Conservation (phyloP, 37 sponge, comb jelly and placozoan genomes). For the Aplysina aerophoba region DNA sequence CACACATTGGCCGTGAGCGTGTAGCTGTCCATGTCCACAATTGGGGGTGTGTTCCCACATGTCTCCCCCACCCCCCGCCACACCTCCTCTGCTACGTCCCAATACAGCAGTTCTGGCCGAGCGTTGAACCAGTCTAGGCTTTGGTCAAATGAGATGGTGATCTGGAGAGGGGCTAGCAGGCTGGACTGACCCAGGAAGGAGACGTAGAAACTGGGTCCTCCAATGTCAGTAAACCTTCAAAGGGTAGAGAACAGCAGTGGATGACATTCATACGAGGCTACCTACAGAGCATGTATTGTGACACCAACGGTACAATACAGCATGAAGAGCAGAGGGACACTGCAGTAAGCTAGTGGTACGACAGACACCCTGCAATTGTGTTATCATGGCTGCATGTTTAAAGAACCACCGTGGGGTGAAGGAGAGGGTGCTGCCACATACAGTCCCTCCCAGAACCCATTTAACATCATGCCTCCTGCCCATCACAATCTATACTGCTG, state of each 20-base stretch:
- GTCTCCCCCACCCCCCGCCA: conserved; percentile 79
- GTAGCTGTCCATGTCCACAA: conserved; percentile 54
- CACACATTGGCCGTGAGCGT: conserved; percentile 65
- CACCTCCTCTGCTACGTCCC: conserved; percentile 68
- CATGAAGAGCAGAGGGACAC: too few species aligned
- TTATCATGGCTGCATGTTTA: too few species aligned
- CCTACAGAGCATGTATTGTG: too few species aligned
- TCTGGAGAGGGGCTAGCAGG: conserved; percentile 50
- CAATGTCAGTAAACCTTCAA: conserved; percentile 68
- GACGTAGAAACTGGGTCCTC: conserved; percentile 88
- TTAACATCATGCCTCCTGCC: too few species aligned
- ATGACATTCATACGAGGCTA: too few species aligned
- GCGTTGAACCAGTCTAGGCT: conserved; percentile 52
- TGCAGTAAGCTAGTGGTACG: too few species aligned
- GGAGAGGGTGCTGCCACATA: too few species aligned
- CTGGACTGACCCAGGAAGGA: conserved; percentile 67
- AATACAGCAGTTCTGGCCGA: conserved; percentile 63
- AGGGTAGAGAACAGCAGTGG: not conserved
- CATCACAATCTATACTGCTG: too few species aligned
- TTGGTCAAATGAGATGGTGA: conserved; percentile 70
- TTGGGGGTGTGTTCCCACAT: conserved; percentile 46
- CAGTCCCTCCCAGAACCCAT: too few species aligned
- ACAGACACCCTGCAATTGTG: too few species aligned
- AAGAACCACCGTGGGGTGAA: too few species aligned
- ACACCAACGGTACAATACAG: too few species aligned